These are phyloP conservation scores for Phymorhynchus buccinoides DNA, from an alignment of 1,140 invertebrate species.

Conservation along the genomic window DNA sequence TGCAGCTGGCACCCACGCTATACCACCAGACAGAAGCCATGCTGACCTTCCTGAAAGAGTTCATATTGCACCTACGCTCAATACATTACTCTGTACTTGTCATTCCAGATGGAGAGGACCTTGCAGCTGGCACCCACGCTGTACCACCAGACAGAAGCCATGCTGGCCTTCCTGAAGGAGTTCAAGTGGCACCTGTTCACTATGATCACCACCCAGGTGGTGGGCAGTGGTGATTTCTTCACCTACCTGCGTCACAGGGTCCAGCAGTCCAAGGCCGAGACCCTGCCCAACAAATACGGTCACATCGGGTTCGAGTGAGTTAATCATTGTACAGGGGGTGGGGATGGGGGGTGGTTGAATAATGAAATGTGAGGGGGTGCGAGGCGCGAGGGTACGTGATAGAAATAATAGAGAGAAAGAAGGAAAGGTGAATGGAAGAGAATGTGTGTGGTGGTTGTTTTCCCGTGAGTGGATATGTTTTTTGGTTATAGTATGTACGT, in stretches of 20 bases:
- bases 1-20: slow-evolving; percentile 54
- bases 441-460: slow-evolving; percentile 15
- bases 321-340: not conserved
- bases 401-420: too few relatives aligned
- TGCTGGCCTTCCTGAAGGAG: slow-evolving; percentile 50
- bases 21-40: slow-evolving; percentile 52
- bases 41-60: slow-evolving; percentile 50
- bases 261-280: slow-evolving; percentile 7
- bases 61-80: slow-evolving; percentile 53
- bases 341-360: too few relatives aligned
- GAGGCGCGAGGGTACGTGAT: too few relatives aligned
- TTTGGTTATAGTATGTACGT: not conserved
- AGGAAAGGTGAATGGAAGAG: not conserved
- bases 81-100: too few relatives aligned
- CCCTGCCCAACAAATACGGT: slow-evolving; percentile 14
- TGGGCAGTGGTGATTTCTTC: slow-evolving; percentile 45
- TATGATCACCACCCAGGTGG: slow-evolving; percentile 41
- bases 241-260: slow-evolving; percentile 24
- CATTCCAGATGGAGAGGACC: slow-evolving; percentile 40
- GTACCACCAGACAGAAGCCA: slow-evolving; percentile 50
- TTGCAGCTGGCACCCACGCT: slow-evolving; percentile 54
- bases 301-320: slow-evolving; percentile 25
- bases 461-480: not conserved
- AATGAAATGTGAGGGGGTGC: too few relatives aligned
- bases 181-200: slow-evolving; percentile 56